These are phyloP conservation scores for Cranoglanis bouderius DNA, from an alignment of 2,113 vertebrate species.

Conservation along the genomic window DNA sequence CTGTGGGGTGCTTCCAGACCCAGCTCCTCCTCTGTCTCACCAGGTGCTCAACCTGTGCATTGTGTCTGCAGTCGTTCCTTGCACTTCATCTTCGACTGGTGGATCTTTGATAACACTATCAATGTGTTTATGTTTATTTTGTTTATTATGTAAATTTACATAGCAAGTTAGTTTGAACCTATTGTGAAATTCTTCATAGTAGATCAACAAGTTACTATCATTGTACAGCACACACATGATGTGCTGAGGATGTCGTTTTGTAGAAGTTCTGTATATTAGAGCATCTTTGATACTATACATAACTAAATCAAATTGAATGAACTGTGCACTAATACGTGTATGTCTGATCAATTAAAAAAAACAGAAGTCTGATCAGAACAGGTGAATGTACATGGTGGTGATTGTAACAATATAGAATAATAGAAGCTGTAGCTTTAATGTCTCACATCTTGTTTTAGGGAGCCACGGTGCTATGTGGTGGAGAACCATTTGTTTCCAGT, in stretches of 20 bases:
- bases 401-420: background rate
- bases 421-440: background rate
- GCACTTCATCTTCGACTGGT: too few relatives aligned
- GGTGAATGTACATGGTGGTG: background rate
- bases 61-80: too few relatives aligned
- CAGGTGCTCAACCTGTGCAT: too few relatives aligned
- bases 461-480: conserved; percentile 87
- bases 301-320: background rate
- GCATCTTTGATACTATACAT: too few relatives aligned
- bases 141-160: background rate
- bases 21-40: too few relatives aligned
- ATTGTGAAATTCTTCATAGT: background rate
- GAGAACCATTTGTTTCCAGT: conserved; percentile 77
- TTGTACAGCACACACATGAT: background rate
- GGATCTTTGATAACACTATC: too few relatives aligned
- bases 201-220: background rate
- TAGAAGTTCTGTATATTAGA: too few relatives aligned
- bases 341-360: background rate
- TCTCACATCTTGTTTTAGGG: conserved; percentile 73
- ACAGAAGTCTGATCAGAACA: background rate
- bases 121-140: background rate
- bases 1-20: too few relatives aligned
- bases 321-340: background rate
- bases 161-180: background rate
- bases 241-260: background rate